phyloP scores from a whole-genome alignment of 2,888 invertebrate species.

The Troilus luridus region DNA sequence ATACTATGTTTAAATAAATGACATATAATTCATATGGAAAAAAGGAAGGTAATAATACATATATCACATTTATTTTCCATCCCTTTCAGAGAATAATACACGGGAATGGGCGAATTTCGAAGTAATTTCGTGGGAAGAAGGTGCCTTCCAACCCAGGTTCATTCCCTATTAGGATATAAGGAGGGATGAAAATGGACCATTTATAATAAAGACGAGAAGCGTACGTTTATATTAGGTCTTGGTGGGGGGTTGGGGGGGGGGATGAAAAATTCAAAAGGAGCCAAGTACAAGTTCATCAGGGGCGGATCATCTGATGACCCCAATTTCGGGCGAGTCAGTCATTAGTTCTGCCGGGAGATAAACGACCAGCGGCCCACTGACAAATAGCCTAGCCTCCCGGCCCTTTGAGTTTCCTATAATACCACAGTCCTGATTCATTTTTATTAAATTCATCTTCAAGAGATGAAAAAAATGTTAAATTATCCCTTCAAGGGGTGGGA shows the following conservation, averaged over 20 bases:
- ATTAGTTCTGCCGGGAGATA: slow-evolving; percentile 38
- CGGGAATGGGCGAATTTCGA: background rate
- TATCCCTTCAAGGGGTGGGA: background rate
- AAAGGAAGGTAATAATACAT: background rate
- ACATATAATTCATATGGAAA: background rate
- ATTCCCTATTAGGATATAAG: slow-evolving; percentile 14
- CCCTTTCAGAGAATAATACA: background rate
- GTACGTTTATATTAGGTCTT: slow-evolving; percentile 29
- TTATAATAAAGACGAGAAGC: slow-evolving; percentile 29
- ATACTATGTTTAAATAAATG: too few species aligned
- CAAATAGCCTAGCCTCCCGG: slow-evolving; percentile 28
- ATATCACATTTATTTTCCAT: background rate
- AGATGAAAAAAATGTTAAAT: background rate
- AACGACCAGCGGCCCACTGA: slow-evolving; percentile 25
- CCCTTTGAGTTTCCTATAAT: slow-evolving; percentile 38
- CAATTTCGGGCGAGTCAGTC: slow-evolving; percentile 35
- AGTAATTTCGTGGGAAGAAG: background rate
- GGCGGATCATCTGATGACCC: slow-evolving; percentile 40
- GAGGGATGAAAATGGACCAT: slow-evolving; percentile 21
- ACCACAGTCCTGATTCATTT: background rate
- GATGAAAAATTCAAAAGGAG: slow-evolving; percentile 43
- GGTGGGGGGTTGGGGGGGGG: background rate
- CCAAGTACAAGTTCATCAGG: slow-evolving; percentile 47
- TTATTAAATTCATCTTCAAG: slow-evolving; percentile 10
- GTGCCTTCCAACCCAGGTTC: background rate